phyloP scores from a whole-genome alignment of 2,797 vertebrate species.

The Hoplostethus mediterraneus region DNA sequence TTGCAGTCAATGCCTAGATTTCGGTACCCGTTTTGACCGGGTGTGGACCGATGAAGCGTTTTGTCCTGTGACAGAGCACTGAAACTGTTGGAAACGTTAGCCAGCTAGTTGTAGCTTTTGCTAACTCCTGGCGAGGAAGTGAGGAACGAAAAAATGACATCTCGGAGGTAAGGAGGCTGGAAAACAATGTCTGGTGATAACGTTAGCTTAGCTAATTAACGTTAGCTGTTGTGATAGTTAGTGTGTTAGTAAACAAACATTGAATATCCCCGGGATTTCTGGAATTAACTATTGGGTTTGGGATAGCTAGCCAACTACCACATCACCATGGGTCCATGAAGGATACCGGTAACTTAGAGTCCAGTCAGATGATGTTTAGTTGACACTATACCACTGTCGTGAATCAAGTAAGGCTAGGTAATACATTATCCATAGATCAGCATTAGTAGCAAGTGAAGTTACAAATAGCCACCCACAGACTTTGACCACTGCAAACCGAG shows the following conservation, averaged over 20 bases:
- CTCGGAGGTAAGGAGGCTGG: slow-evolving; percentile 83
- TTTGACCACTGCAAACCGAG: not conserved
- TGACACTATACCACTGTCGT: slow-evolving; percentile 15
- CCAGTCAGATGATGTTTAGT: slow-evolving; percentile 19
- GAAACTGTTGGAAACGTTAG: slow-evolving; percentile 65
- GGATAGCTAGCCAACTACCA: slow-evolving; percentile 25
- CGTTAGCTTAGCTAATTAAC: slow-evolving; percentile 40
- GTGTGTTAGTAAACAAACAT: slow-evolving; percentile 6
- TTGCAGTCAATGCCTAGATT: slow-evolving; percentile 61
- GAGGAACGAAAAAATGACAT: slow-evolving; percentile 84
- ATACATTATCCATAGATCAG: not conserved
- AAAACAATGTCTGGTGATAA: slow-evolving; percentile 56
- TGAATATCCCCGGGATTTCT: slow-evolving; percentile 19
- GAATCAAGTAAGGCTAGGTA: not conserved
- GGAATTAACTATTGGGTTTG: slow-evolving; percentile 11
- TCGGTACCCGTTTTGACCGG: slow-evolving; percentile 70
- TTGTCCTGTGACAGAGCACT: slow-evolving; percentile 54
- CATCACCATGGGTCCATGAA: slow-evolving; percentile 33
- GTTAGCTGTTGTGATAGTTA: slow-evolving; percentile 22
- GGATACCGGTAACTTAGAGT: slow-evolving; percentile 54
- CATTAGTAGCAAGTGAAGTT: not conserved
- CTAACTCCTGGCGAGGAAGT: slow-evolving; percentile 81
- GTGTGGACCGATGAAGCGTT: slow-evolving; percentile 77
- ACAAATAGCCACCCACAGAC: not conserved
- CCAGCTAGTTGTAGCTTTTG: slow-evolving; percentile 68